Conservation (phyloP, 2,797 vertebrate genomes). For the Gymnocypris eckloni region DNA sequence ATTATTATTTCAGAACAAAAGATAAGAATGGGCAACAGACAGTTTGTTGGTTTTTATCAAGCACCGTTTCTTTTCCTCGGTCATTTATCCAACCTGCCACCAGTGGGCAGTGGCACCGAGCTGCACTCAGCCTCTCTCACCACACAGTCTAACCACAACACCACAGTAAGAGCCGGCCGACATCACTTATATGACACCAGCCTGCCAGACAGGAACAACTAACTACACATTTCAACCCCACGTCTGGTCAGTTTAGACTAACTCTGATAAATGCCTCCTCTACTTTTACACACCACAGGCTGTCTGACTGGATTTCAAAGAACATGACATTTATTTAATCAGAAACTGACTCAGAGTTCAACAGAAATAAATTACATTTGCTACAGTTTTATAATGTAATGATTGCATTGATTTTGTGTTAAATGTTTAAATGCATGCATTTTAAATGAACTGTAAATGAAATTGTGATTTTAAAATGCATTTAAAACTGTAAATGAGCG, state of each 20-base stretch:
- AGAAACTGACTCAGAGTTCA: conserved; percentile 22
- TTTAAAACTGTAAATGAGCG: conserved; percentile 38
- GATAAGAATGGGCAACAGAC: too few relatives aligned
- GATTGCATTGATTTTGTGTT: conserved; percentile 14
- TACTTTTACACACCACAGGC: background rate
- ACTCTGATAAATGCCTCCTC: background rate
- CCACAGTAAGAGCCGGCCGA: conserved; percentile 41
- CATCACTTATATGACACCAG: conserved; percentile 23
- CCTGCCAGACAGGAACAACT: conserved; percentile 38
- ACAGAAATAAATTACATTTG: conserved; percentile 17
- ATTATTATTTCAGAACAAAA: background rate
- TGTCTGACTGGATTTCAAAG: conserved; percentile 1
- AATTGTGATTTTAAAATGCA: background rate
- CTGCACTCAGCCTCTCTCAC: conserved; percentile 59
- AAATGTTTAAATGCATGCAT: background rate
- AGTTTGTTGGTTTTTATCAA: background rate
- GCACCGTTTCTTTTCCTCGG: conserved; percentile 59
- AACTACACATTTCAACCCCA: conserved; percentile 4
- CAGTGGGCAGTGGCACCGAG: conserved; percentile 85
- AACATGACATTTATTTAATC: background rate
- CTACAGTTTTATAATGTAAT: conserved; percentile 25
- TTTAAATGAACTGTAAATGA: conserved; percentile 14
- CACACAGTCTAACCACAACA: conserved; percentile 54
- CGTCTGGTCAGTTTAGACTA: conserved; percentile 23
- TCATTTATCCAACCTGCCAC: conserved; percentile 81